Conservation (phyloP, 2,113 vertebrate species). For the Xyliphius kryptos region DNA sequence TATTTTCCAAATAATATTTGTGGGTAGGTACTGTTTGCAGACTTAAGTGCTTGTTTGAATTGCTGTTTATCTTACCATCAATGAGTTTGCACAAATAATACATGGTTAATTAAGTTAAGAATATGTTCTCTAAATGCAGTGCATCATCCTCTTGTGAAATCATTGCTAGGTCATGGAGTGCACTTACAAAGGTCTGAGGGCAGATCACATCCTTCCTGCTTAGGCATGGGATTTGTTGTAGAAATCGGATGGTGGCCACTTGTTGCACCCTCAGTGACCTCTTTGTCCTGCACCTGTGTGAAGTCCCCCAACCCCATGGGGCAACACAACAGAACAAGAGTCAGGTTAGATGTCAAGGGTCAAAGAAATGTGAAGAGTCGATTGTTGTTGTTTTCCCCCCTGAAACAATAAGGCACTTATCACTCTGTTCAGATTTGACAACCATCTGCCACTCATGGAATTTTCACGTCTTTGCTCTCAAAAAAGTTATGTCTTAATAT, state of each 20-base stretch:
- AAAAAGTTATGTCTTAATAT: too few relatives aligned
- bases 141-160: constrained; percentile 31
- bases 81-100: background rate
- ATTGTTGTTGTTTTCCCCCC: constrained; percentile 70
- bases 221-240: constrained; percentile 28
- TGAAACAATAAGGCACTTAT: constrained; percentile 27
- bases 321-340: constrained; percentile 78
- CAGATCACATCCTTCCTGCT: constrained; percentile 36
- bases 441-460: too few relatives aligned
- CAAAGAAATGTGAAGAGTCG: constrained; percentile 83
- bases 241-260: constrained; percentile 42
- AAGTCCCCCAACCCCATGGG: constrained; percentile 65
- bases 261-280: constrained; percentile 50
- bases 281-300: constrained; percentile 81
- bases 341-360: constrained; percentile 80
- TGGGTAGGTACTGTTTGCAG: background rate
- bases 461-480: too few relatives aligned
- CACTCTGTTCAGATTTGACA: too few relatives aligned
- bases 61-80: background rate
- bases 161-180: constrained; percentile 18
- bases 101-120: too few relatives aligned
- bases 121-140: too few relatives aligned
- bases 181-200: constrained; percentile 33
- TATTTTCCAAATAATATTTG: too few relatives aligned
- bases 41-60: background rate